phyloP scores from a whole-genome alignment of 1,140 invertebrate genomes.

The Hyles euphorbiae region DNA sequence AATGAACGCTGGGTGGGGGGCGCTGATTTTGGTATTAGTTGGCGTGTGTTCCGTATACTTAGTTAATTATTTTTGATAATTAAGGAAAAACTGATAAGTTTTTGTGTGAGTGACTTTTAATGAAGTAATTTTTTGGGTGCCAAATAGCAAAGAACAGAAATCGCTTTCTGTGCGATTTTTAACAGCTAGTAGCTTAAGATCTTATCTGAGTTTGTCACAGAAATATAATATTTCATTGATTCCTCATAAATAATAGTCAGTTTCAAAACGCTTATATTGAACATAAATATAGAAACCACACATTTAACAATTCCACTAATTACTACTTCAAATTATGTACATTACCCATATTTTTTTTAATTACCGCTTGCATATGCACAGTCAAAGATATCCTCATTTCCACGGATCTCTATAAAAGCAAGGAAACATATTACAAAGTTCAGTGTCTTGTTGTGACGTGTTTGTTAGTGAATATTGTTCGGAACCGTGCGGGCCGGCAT shows the following conservation, averaged over 20 bases:
- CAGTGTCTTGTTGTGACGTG: slow-evolving; percentile 17
- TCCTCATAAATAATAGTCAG: no score
- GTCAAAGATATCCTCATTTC: not conserved
- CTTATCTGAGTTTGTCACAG: no score
- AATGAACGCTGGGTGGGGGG: not conserved
- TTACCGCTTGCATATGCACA: no score
- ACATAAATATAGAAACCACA: no score
- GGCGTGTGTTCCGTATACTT: slow-evolving; percentile 12
- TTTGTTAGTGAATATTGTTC: slow-evolving; percentile 3
- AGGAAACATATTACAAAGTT: slow-evolving; percentile 21
- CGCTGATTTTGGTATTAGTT: not conserved
- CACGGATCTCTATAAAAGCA: slow-evolving; percentile 17
- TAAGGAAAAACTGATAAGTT: not conserved
- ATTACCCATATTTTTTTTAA: no score
- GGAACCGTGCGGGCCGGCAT: not conserved
- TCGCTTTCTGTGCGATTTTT: not conserved
- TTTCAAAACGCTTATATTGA: no score
- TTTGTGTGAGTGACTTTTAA: not conserved
- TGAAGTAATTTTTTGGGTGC: no score
- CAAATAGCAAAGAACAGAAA: not conserved
- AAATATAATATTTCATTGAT: no score
- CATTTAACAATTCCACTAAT: no score
- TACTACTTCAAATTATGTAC: no score
- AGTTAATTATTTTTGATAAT: not conserved
- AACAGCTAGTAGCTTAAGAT: no score